Base-by-base conservation (phyloP, 1,140 invertebrate genomes). In the Rhagoletis zephyria region DNA sequence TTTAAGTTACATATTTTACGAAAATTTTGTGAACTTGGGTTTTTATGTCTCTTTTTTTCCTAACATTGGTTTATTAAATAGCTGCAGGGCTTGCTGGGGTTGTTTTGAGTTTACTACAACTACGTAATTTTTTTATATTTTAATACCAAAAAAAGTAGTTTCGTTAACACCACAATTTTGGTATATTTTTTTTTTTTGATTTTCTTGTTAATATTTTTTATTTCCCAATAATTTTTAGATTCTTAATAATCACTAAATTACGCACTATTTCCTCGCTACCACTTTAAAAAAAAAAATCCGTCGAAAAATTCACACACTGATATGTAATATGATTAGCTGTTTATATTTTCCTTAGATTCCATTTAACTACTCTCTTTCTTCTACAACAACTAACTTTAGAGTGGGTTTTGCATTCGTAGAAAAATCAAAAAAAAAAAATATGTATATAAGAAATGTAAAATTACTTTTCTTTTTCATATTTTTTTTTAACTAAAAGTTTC, bases 1-100 rank as follows among this genome's bases (percentile, higher is more conserved):
- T 30, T 30, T 30, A 30, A 30, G 30, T 30, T 30, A 30, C 30
- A 30, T 81, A 30, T 30, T 30, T 30, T 30, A 30, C 30, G 30
- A 30, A 30, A 30, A 30, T 30, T 0, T 30, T 30, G 1, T 30
- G 30, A 85, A 67, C 48, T 70, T 74, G 42, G 63, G 0, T 87
- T 85, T 85, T 59, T 64, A 30, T 6, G 51, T 48, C 56, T 81
- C n/a, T 30, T 81, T 51, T 14, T 74, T 77, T 51, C 40, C 10
- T 56, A 81, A 56, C 2, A 7, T n/a, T 42, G 70, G 48, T 60
- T 85, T 64, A 65, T 48, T 30, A 81, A 87, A 65, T 88, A 88
- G 88, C 88, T 88, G 88, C 88, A 88, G 88, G 88, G 88, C 88
- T 88, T 88, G 86, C 51, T 60, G 10, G 19, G 19, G 56, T 81